phyloP scores from a whole-genome alignment of 2,888 invertebrate species.

The Tineola bisselliella region DNA sequence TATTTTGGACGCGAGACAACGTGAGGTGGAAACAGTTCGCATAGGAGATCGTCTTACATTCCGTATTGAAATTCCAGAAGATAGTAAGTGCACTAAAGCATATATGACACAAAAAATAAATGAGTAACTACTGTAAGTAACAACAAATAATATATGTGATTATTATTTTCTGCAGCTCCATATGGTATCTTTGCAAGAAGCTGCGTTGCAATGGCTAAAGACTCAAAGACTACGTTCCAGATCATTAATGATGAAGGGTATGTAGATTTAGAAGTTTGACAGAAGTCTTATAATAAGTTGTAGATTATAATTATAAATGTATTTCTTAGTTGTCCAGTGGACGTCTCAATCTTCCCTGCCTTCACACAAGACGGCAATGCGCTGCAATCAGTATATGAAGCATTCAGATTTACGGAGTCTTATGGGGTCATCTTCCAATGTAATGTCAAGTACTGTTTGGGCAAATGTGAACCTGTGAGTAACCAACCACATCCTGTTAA shows the following conservation, averaged over 20 bases:
- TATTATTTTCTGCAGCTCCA: constrained; percentile 74
- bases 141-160: background rate
- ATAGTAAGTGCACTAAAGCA: constrained; percentile 74
- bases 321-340: constrained; percentile 81
- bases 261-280: constrained; percentile 22
- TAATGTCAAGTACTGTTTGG: constrained; percentile 95
- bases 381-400: constrained; percentile 90
- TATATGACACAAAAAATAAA: too few relatives aligned
- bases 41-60: constrained; percentile 95
- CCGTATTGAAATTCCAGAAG: constrained; percentile 95
- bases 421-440: constrained; percentile 98
- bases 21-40: constrained; percentile 93
- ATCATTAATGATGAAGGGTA: constrained; percentile 95
- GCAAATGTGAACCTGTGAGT: constrained; percentile 91
- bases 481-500: constrained; percentile 1
- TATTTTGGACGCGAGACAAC: constrained; percentile 84
- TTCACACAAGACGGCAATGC: constrained; percentile 92
- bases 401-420: constrained; percentile 94
- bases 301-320: background rate
- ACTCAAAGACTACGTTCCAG: constrained; percentile 94
- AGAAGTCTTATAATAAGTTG: too few relatives aligned
- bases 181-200: constrained; percentile 96
- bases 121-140: too few relatives aligned
- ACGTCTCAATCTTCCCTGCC: constrained; percentile 92
- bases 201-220: constrained; percentile 97